Percentiles rank a stretch among this genome's conserved stretches.
phyloP scores from a whole-genome alignment of 2,113 vertebrate species.

The Campylomormyrus numenius region DNA sequence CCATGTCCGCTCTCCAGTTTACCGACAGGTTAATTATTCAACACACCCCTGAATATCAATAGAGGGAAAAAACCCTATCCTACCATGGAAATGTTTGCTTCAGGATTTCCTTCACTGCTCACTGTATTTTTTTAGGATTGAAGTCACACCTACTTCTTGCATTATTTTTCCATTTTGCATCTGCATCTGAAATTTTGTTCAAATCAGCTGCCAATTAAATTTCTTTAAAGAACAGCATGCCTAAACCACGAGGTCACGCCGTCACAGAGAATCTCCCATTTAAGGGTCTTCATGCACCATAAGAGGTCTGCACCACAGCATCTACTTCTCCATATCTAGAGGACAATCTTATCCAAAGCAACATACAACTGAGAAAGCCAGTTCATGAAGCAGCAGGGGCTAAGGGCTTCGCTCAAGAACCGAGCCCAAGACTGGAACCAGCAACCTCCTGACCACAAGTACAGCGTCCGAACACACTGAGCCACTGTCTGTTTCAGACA shows the following conservation, averaged over 20 bases:
- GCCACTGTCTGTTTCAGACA: not conserved
- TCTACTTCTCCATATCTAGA: not conserved
- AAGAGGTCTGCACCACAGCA: not conserved
- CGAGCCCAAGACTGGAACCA: not conserved
- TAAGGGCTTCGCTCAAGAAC: not conserved
- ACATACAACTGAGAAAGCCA: not conserved
- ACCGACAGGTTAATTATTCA: not conserved
- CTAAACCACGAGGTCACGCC: not conserved
- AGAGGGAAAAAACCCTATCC: not conserved
- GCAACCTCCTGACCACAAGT: not conserved
- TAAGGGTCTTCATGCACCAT: not conserved
- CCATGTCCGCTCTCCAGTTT: not conserved
- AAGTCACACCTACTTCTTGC: not conserved
- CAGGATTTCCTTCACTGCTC: not conserved
- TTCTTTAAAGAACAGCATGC: not conserved
- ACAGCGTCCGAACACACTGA: not conserved
- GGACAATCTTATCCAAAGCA: not conserved
- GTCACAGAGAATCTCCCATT: not conserved
- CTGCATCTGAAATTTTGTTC: not conserved
- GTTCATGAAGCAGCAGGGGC: not conserved
- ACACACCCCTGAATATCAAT: not conserved
- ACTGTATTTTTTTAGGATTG: not conserved
- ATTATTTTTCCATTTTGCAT: not conserved
- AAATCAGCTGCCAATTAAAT: not conserved
- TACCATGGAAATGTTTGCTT: not conserved